phyloP scores from a whole-genome alignment of 2,113 vertebrate genomes.

The Chionodraco myersi region DNA sequence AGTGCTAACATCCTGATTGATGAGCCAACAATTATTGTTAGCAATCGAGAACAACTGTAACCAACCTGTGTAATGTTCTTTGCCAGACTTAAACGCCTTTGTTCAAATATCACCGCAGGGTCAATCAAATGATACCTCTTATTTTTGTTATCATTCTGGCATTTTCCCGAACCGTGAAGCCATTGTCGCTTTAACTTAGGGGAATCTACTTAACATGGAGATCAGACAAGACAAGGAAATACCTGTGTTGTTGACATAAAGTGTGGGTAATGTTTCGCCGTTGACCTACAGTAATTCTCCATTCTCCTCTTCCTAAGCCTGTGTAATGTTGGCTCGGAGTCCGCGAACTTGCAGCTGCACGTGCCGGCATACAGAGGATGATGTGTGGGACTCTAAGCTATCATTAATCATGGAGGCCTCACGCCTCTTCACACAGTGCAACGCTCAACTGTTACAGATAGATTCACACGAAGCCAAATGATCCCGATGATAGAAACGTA shows the following conservation, averaged over 20 bases:
- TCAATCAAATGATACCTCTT: constrained; percentile 73
- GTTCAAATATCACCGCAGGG: constrained; percentile 64
- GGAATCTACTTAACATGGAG: constrained; percentile 47
- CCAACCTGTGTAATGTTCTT: constrained; percentile 4
- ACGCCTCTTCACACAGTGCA: constrained; percentile 61
- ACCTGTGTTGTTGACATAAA: constrained; percentile 50
- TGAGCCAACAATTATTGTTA: no score
- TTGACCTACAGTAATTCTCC: constrained; percentile 49
- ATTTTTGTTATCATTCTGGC: constrained; percentile 74
- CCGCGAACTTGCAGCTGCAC: constrained; percentile 62
- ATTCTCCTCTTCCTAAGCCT: constrained; percentile 40
- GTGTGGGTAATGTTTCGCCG: constrained; percentile 16
- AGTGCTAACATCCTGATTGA: no score
- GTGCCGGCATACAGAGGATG: constrained; percentile 66
- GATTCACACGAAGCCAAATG: constrained; percentile 40
- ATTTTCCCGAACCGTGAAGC: constrained; percentile 73
- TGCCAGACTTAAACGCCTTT: constrained; percentile 56
- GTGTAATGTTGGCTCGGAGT: constrained; percentile 45
- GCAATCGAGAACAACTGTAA: no score
- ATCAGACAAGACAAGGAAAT: constrained; percentile 53
- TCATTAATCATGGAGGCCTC: constrained; percentile 66
- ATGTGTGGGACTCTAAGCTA: constrained; percentile 66
- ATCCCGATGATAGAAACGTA: constrained; percentile 28
- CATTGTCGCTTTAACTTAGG: constrained; percentile 63
- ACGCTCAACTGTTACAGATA: constrained; percentile 29